These are phyloP conservation scores for Macaca fascicularis DNA, from an alignment of 2,113 vertebrate species.

Conservation along the genomic window T2T-MFA8v1.1 NC_088386.1:92600501-92601000, in stretches of 20 bases:
- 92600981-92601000: conserved; percentile 87
- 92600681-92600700: conserved; percentile 84
- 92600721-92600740: conserved; percentile 82
- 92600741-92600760: conserved; percentile 82
- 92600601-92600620: conserved; percentile 84
- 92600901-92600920: conserved; percentile 78
- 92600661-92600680: conserved; percentile 84
- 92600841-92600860: conserved; percentile 79
- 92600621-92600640: conserved; percentile 84
- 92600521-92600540: conserved; percentile 88
- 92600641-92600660: conserved; percentile 77
- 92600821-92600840: conserved; percentile 70
- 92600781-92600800: conserved; percentile 89
- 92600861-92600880: conserved; percentile 86
- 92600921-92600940: conserved; percentile 67
- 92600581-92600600: conserved; percentile 83
- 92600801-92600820: conserved; percentile 80
- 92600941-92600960: conserved; percentile 81
- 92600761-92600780: conserved; percentile 87
- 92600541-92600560: conserved; percentile 83
- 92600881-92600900: conserved; percentile 79
- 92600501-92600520: conserved; percentile 86
- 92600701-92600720: conserved; percentile 87
- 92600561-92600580: conserved; percentile 85
- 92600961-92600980: conserved; percentile 83